These are phyloP conservation scores for Bhutanitis thaidina DNA, from an alignment of 2,888 invertebrate species.

Conservation along the genomic window DNA sequence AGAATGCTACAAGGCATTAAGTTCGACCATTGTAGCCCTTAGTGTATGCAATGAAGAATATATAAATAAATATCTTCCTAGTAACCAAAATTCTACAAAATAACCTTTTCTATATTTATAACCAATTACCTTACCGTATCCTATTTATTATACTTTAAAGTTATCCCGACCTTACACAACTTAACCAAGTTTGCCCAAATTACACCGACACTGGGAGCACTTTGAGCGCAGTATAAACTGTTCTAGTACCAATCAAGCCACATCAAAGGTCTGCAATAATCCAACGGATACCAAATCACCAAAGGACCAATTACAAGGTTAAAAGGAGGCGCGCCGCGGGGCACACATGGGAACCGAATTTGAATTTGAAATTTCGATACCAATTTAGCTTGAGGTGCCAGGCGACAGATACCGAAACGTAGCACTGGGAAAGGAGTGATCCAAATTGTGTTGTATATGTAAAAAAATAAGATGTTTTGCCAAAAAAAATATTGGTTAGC, in stretches of 20 bases:
- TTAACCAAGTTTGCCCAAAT: conserved; percentile 22
- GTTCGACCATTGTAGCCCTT: too few relatives aligned
- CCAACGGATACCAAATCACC: conserved; percentile 49
- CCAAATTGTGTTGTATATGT: conserved; percentile 44
- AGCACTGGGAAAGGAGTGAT: conserved; percentile 57
- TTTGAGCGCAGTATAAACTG: conserved; percentile 34
- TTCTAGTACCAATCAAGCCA: conserved; percentile 56
- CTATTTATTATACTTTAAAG: too few relatives aligned
- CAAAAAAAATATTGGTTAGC: background rate
- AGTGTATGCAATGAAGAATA: too few relatives aligned
- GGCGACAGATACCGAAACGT: conserved; percentile 67
- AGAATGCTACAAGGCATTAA: too few relatives aligned
- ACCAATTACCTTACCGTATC: too few relatives aligned
- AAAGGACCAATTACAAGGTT: conserved; percentile 70
- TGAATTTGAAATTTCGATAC: conserved; percentile 76
- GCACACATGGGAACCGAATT: conserved; percentile 65
- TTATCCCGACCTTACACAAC: conserved; percentile 44
- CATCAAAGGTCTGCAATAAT: conserved; percentile 61
- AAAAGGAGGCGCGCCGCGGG: conserved; percentile 62
- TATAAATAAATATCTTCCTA: too few relatives aligned
- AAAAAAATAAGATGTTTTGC: conserved; percentile 30
- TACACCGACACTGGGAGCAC: conserved; percentile 24
- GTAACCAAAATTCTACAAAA: too few relatives aligned
- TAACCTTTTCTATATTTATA: too few relatives aligned
- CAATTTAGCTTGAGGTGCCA: conserved; percentile 74